phyloP scores from a whole-genome alignment of 2,797 vertebrate genomes.

The Oreortyx pictus region DNA sequence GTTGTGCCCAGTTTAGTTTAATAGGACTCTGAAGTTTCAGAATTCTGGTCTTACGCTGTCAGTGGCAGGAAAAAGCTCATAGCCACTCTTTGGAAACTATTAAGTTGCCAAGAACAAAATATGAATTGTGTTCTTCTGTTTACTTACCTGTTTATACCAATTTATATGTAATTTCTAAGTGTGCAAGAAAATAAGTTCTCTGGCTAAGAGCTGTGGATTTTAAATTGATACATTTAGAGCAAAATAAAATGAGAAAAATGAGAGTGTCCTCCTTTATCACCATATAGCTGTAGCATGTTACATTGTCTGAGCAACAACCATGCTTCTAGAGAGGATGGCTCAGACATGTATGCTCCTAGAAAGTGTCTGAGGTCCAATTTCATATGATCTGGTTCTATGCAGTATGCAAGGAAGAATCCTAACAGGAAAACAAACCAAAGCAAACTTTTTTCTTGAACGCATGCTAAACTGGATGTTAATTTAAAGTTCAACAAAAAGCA shows the following conservation, averaged over 20 bases:
- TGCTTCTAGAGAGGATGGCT: neutral
- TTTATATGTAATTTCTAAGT: neutral
- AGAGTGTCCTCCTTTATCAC: neutral
- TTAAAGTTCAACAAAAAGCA: neutral
- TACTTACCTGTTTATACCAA: neutral
- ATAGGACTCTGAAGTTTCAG: neutral
- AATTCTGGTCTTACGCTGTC: neutral
- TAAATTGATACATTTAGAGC: neutral
- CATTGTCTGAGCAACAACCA: neutral
- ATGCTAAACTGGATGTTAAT: neutral
- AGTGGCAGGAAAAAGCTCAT: neutral
- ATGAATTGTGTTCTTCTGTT: neutral
- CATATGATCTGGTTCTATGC: neutral
- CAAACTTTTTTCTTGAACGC: neutral
- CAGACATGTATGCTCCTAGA: neutral
- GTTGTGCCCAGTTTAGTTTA: constrained; percentile 24
- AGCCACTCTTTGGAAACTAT: neutral
- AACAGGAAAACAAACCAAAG: neutral
- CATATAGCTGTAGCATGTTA: neutral
- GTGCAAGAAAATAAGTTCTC: neutral
- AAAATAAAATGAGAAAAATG: neutral
- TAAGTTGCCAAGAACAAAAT: neutral
- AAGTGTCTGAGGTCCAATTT: neutral
- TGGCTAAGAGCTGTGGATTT: neutral
- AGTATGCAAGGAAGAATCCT: neutral